Evolutionary conservation across 2,113 vertebrate genomes (phyloP), one percentile per base, ranked within the genome.

Genomic region (Rhinogobius similis): DNA sequence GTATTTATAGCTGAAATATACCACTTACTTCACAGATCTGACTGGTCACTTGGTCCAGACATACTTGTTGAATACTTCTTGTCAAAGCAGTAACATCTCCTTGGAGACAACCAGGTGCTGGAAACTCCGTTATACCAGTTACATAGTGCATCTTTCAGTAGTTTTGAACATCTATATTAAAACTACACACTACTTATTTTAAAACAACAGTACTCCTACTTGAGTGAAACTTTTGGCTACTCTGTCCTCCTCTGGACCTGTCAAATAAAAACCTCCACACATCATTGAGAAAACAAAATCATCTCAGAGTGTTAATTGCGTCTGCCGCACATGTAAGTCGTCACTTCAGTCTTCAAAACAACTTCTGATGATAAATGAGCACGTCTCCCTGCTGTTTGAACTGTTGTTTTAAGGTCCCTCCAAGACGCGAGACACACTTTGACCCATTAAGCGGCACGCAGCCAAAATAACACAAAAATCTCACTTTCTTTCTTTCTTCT

Each of bases 311-410:
- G 55, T 75, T 75, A 77, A 71, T 41, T 80, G 73, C 29, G 39
- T 74, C 50, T 26, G 68, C 46, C 24, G 72, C 70, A 58, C 56
- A 46, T 70, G 81, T 41, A 53, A 82, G 61, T 58, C 10, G 72
- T 82, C 81, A 67, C n/a, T 68, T 24, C 27, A 10, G 16, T 84
- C 41, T 58, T 71, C 78, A 79, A 68, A 38, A 75, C 26, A 72
- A 83, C 68, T 68, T 2, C 82, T 75, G 56, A 76, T 88, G 86
- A 90, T 87, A 77, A 77, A 88, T 64, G 80, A 68, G 73, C 76
- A 67, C 27, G 73, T 78, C 82, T 83, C 65, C 38, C 26, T 41
- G 82, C 84, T 88, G 78, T 79, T 88, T 85, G 74, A 84, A 84
- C 78, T 82, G 73, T 83, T 86, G 84, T 82, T 87, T 86, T 76